A percentile compares a stretch with the other conserved stretches of the same genome.
phyloP scores from a whole-genome alignment of 2,113 vertebrate genomes.

The Chlorodrepanis virens region DNA sequence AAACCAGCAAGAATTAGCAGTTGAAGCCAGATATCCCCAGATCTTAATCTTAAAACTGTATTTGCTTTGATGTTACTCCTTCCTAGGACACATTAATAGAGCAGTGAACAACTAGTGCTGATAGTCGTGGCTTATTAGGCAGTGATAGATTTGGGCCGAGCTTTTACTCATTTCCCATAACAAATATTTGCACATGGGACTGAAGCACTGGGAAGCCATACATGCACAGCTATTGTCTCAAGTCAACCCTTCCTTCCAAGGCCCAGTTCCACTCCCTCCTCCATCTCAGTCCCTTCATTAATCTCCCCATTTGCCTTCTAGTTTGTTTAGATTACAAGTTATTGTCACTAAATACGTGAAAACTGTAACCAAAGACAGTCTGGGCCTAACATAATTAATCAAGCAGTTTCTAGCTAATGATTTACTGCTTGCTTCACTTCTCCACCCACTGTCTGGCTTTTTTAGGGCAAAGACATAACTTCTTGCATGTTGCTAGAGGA shows the following conservation, averaged over 20 bases:
- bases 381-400: neutral
- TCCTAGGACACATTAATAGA: neutral
- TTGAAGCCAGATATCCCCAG: neutral
- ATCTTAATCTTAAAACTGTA: neutral
- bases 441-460: constrained; percentile 16
- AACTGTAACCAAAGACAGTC: constrained; percentile 3
- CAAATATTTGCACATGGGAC: neutral
- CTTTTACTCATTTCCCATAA: neutral
- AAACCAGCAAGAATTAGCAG: neutral
- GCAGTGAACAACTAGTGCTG: neutral
- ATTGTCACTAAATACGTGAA: neutral
- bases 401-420: neutral
- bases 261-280: neutral
- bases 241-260: neutral
- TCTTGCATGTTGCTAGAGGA: neutral
- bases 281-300: neutral
- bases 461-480: constrained; percentile 2
- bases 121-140: neutral
- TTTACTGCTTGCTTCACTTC: constrained; percentile 28
- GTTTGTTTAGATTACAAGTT: constrained; percentile 3
- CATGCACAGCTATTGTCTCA: neutral
- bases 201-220: neutral
- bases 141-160: neutral
- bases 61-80: neutral
- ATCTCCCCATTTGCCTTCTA: neutral